Percentiles rank a stretch among this genome's conserved stretches.
These are phyloP conservation scores for Drosophila malerkotliana DNA, from an alignment of 1,140 invertebrate species.

Conservation along the genomic window DNA sequence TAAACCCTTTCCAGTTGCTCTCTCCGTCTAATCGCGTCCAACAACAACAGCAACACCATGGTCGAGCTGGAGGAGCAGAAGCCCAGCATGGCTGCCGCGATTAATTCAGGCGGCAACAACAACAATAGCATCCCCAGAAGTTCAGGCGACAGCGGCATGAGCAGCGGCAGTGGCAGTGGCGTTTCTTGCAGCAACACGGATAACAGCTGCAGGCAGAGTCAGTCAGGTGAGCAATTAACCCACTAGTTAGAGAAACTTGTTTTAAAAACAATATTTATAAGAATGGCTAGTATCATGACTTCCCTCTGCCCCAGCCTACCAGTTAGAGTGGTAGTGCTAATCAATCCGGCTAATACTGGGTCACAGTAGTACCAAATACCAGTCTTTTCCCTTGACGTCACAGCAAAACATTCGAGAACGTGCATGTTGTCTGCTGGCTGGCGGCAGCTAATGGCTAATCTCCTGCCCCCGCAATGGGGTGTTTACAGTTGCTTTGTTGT, in stretches of 20 bases:
- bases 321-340: conserved; percentile 17
- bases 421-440: conserved; percentile 26
- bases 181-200: conserved; percentile 75
- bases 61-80: conserved; percentile 75
- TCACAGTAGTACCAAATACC: conserved; percentile 10
- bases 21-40: conserved; percentile 21
- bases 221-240: conserved; percentile 71
- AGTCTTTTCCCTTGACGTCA: conserved; percentile 41
- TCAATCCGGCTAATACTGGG: conserved; percentile 38
- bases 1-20: conserved; percentile 37
- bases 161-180: conserved; percentile 52
- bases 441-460: conserved; percentile 24
- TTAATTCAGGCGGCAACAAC: conserved; percentile 17
- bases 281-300: too few species aligned
- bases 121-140: conserved; percentile 52
- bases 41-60: conserved; percentile 50
- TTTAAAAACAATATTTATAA: neutral
- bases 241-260: neutral
- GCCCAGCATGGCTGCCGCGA: conserved; percentile 51
- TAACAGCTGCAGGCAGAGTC: conserved; percentile 77
- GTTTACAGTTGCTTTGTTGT: conserved; percentile 44
- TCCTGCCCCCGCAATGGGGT: conserved; percentile 11
- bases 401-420: conserved; percentile 35
- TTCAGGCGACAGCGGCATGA: conserved; percentile 68
- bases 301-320: too few species aligned